These are phyloP conservation scores for Elephas maximus DNA, from an alignment of 2,113 vertebrate species.

Conservation along the genomic window DNA sequence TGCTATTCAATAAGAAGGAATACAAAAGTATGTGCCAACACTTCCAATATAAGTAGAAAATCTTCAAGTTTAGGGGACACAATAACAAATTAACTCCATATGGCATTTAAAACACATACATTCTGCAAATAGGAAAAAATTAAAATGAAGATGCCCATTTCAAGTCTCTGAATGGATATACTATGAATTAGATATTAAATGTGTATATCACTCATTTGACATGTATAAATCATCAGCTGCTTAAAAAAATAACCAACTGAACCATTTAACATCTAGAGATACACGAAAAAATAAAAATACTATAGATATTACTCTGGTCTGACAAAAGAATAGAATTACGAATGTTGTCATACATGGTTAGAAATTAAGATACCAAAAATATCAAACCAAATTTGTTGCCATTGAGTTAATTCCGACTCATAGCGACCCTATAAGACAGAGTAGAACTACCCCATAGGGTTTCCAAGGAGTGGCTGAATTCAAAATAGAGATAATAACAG, in stretches of 20 bases:
- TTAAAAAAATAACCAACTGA: background rate
- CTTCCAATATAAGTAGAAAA: conserved; percentile 52
- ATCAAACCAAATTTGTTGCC: too few relatives aligned
- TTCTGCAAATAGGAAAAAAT: conserved; percentile 26
- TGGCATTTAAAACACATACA: conserved; percentile 30
- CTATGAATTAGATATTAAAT: background rate
- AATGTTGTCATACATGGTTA: background rate
- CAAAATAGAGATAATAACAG: background rate
- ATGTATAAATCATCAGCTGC: background rate
- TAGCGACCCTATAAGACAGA: too few relatives aligned
- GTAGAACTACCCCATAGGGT: too few relatives aligned
- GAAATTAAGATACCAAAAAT: background rate
- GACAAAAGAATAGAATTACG: background rate
- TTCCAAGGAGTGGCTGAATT: too few relatives aligned
- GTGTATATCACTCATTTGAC: background rate
- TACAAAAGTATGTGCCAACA: background rate
- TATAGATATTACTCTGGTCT: background rate
- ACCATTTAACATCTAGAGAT: background rate
- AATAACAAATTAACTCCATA: background rate
- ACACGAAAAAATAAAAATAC: background rate
- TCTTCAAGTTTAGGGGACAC: background rate
- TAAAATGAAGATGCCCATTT: conserved; percentile 17
- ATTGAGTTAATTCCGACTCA: too few relatives aligned
- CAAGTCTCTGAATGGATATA: conserved; percentile 4
- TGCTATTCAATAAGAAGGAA: conserved; percentile 23